Evolutionary conservation across 1,140 invertebrate species (phyloP).

Genomic region (Drosophila sucinea): DNA sequence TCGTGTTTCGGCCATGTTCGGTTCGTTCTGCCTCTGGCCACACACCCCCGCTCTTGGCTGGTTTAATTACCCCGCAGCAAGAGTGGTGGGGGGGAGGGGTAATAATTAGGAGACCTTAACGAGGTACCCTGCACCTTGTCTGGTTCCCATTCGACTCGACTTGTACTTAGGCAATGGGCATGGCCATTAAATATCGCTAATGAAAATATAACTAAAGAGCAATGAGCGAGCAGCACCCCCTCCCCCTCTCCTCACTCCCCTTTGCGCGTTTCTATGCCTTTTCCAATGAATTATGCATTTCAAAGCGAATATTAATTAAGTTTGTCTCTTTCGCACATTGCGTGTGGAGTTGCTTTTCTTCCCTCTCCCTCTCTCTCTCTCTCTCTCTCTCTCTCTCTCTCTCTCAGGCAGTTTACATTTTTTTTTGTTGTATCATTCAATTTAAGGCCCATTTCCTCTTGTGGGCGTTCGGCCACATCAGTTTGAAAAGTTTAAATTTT

Average conservation of each 20-base stretch:
- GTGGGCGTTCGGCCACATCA: slow-evolving; percentile 35
- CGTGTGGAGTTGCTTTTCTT: slow-evolving; percentile 39
- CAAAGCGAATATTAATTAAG: slow-evolving; percentile 57
- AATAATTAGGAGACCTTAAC: slow-evolving; percentile 59
- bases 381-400: too few relatives aligned
- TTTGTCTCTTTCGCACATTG: slow-evolving; percentile 46
- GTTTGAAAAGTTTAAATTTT: slow-evolving; percentile 74
- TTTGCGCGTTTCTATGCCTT: background rate
- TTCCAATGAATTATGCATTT: slow-evolving; percentile 36
- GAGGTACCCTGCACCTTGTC: slow-evolving; percentile 33
- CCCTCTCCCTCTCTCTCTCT: background rate
- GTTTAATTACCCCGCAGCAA: slow-evolving; percentile 53
- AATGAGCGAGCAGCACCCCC: background rate
- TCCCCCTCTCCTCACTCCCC: background rate
- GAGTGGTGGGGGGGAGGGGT: background rate
- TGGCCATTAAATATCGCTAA: slow-evolving; percentile 52
- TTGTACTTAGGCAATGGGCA: slow-evolving; percentile 2
- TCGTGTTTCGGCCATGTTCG: slow-evolving; percentile 67
- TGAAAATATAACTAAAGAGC: slow-evolving; percentile 61
- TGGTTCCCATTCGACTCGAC: slow-evolving; percentile 38
- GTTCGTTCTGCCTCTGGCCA: slow-evolving; percentile 27
- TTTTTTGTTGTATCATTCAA: slow-evolving; percentile 61
- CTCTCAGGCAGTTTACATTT: slow-evolving; percentile 27
- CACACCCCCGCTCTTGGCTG: background rate
- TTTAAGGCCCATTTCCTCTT: slow-evolving; percentile 39